Evolutionary conservation across 2,113 vertebrate species (phyloP).

Genomic region (Calyptommatus sinebrachiatus): DNA sequence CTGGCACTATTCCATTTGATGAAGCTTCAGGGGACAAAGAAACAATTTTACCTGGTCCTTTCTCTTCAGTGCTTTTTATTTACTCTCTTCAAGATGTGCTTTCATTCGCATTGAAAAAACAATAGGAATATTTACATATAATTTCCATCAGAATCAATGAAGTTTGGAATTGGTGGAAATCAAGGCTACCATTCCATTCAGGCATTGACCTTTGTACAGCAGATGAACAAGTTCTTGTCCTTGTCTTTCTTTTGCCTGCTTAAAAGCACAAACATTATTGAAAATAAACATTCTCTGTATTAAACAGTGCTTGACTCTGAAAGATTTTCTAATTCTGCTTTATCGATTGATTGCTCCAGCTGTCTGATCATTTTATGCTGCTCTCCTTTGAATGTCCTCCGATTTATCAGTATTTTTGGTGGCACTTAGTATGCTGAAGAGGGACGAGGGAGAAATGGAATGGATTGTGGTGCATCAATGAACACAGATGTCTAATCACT

Average conservation of each 20-base stretch:
- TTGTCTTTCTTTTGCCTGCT: neutral
- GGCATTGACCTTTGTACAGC: neutral
- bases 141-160: neutral
- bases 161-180: neutral
- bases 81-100: neutral
- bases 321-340: slow-evolving; percentile 1
- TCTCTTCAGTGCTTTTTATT: neutral
- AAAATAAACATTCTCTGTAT: neutral
- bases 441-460: slow-evolving; percentile 13
- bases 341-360: slow-evolving; percentile 1
- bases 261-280: neutral
- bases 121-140: neutral
- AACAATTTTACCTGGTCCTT: neutral
- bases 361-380: slow-evolving; percentile 18
- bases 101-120: neutral
- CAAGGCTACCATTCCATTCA: neutral
- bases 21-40: neutral
- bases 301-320: neutral
- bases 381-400: slow-evolving; percentile 23
- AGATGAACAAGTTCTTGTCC: neutral
- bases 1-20: neutral
- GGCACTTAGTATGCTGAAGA: slow-evolving; percentile 29
- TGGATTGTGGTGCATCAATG: slow-evolving; percentile 21
- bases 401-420: slow-evolving; percentile 29
- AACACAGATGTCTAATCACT: slow-evolving; percentile 29